Evolutionary conservation across 2,888 invertebrate genomes (phyloP).

Genomic region (Iphiclides podalirius): DNA sequence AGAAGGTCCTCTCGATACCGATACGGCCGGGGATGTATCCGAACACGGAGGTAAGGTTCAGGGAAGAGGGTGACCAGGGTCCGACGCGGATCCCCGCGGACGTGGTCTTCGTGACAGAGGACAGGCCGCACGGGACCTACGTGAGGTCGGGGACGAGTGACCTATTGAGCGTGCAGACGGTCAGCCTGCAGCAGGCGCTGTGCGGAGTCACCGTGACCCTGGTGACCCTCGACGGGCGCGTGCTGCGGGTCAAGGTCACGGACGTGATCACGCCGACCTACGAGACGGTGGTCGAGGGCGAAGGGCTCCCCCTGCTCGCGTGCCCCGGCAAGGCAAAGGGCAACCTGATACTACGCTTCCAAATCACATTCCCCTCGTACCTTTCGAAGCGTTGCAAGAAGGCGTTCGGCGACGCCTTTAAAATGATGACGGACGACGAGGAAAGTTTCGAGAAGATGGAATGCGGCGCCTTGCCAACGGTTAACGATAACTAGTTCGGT

Average conservation of each 20-base stretch:
- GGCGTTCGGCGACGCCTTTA: constrained; percentile 64
- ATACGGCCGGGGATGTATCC: constrained; percentile 87
- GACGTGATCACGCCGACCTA: constrained; percentile 86
- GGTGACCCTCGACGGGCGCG: constrained; percentile 85
- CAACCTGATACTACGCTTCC: constrained; percentile 84
- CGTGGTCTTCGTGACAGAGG: constrained; percentile 86
- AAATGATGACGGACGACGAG: constrained; percentile 53
- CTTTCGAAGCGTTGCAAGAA: constrained; percentile 66
- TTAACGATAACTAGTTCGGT: not conserved
- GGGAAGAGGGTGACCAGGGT: constrained; percentile 89
- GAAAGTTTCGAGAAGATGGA: constrained; percentile 53
- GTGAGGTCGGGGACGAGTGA: constrained; percentile 82
- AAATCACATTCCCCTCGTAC: constrained; percentile 63
- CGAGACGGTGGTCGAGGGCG: constrained; percentile 83
- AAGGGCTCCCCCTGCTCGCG: constrained; percentile 86
- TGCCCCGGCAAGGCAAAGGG: constrained; percentile 82
- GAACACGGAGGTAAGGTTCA: constrained; percentile 86
- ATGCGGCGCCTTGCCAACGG: constrained; percentile 54
- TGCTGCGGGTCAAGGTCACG: constrained; percentile 83
- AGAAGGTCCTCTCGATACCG: constrained; percentile 87
- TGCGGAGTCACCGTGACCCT: constrained; percentile 84
- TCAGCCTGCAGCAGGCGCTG: constrained; percentile 85
- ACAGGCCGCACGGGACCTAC: constrained; percentile 84
- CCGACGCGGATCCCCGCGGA: constrained; percentile 87
- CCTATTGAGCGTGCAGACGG: constrained; percentile 80